Evolutionary conservation across 2,797 vertebrate species (phyloP).

Genomic region (Phylloscopus collybita): DNA sequence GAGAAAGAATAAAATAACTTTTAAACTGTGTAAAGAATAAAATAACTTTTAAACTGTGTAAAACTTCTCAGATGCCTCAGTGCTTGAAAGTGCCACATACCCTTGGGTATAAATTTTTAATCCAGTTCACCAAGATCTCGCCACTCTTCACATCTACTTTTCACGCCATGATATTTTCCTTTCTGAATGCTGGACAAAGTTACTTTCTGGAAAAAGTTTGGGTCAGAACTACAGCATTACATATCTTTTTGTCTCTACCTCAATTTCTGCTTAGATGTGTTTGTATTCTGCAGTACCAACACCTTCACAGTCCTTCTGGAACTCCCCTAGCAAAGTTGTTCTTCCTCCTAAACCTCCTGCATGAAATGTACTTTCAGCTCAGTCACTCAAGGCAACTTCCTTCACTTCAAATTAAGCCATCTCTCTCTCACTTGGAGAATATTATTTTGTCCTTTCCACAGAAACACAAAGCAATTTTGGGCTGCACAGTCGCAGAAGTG

Average conservation of each 20-base stretch:
- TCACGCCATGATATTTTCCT: not conserved
- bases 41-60: not conserved
- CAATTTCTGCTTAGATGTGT: not conserved
- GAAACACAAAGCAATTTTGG: not conserved
- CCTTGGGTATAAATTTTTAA: not conserved
- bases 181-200: not conserved
- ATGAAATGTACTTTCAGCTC: fast-evolving
- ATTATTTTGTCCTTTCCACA: not conserved
- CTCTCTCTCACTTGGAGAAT: not conserved
- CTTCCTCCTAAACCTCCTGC: not conserved
- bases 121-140: not conserved
- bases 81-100: not conserved
- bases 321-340: not conserved
- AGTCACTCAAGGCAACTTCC: not conserved
- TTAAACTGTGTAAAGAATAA: not conserved
- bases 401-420: not conserved
- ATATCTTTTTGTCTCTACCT: not conserved
- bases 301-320: not conserved
- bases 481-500: not conserved
- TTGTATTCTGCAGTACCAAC: not conserved
- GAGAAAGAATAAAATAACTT: not conserved
- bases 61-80: not conserved
- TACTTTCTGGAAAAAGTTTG: not conserved
- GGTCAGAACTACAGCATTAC: not conserved
- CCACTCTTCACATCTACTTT: not conserved